Conservation (phyloP, 2,888 invertebrate species). For the Teinopalpus imperialis region DNA sequence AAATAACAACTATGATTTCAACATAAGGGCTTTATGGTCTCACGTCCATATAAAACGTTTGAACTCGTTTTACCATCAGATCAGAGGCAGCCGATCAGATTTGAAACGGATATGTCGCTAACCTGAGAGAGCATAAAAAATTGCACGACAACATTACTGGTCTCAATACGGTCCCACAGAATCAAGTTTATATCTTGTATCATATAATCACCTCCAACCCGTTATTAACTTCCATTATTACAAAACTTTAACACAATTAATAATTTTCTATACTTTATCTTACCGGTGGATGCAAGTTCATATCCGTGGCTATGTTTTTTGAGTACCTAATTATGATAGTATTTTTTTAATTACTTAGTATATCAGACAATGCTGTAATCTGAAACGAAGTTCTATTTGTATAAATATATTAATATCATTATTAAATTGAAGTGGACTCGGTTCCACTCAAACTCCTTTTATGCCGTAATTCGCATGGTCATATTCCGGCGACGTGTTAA, state of each 20-base stretch:
- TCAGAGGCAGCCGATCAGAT: background rate
- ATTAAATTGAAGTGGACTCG: too few species aligned
- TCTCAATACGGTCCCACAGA: background rate
- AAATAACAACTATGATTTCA: conserved; percentile 24
- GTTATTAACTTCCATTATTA: conserved; percentile 15
- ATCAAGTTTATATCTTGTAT: conserved; percentile 18
- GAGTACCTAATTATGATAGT: too few species aligned
- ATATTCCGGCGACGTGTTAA: too few species aligned
- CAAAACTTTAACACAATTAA: conserved; percentile 8
- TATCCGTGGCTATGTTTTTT: too few species aligned
- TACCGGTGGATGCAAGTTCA: too few species aligned
- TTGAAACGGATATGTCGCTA: conserved; percentile 15
- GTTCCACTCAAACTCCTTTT: too few species aligned
- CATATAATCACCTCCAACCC: conserved; percentile 6
- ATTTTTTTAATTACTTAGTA: too few species aligned
- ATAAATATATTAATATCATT: too few species aligned
- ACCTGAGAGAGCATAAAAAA: conserved; percentile 4
- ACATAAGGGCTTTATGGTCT: conserved; percentile 25
- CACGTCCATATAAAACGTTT: conserved; percentile 25
- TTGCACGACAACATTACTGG: conserved; percentile 7
- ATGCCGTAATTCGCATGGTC: too few species aligned
- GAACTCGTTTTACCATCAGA: conserved; percentile 18
- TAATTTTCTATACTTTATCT: conserved; percentile 15
- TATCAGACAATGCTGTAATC: too few species aligned
- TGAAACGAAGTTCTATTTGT: too few species aligned